These are phyloP conservation scores for Lottia scabra DNA, from an alignment of 2,888 invertebrate species.

Conservation along the genomic window DNA sequence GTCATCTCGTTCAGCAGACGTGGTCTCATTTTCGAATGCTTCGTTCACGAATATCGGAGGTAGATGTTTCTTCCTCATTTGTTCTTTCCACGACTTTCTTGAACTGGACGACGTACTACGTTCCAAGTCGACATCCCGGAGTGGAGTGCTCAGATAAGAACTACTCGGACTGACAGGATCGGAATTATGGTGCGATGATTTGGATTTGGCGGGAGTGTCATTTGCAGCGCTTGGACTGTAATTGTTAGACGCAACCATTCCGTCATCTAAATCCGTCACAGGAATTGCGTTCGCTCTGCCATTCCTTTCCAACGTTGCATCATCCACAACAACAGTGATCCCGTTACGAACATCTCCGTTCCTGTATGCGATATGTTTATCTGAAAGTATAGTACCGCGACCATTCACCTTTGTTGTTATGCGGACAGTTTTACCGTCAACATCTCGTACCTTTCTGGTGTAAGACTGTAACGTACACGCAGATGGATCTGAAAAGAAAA, in stretches of 20 bases:
- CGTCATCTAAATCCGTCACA: constrained; percentile 33
- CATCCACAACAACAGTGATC: neutral
- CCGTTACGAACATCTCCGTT: constrained; percentile 13
- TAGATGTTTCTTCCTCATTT: constrained; percentile 53
- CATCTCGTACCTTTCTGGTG: constrained; percentile 33
- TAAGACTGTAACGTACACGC: constrained; percentile 54
- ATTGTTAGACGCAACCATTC: constrained; percentile 24
- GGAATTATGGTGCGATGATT: neutral
- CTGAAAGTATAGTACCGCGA: constrained; percentile 5
- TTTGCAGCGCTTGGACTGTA: constrained; percentile 8
- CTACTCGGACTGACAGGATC: constrained; percentile 17
- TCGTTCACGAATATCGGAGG: constrained; percentile 55
- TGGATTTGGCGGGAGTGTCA: neutral
- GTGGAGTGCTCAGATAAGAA: constrained; percentile 15
- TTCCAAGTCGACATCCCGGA: constrained; percentile 28
- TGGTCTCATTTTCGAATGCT: constrained; percentile 39
- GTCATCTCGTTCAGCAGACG: neutral
- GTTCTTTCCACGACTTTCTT: constrained; percentile 51
- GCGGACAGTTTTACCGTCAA: constrained; percentile 28
- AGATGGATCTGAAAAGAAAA: constrained; percentile 40
- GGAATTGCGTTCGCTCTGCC: constrained; percentile 9
- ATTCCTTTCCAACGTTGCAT: constrained; percentile 20
- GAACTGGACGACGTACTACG: constrained; percentile 40
- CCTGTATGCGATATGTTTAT: neutral
- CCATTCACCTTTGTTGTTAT: constrained; percentile 25